phyloP scores from a whole-genome alignment of 2,797 vertebrate species.

The Balearica regulorum region DNA sequence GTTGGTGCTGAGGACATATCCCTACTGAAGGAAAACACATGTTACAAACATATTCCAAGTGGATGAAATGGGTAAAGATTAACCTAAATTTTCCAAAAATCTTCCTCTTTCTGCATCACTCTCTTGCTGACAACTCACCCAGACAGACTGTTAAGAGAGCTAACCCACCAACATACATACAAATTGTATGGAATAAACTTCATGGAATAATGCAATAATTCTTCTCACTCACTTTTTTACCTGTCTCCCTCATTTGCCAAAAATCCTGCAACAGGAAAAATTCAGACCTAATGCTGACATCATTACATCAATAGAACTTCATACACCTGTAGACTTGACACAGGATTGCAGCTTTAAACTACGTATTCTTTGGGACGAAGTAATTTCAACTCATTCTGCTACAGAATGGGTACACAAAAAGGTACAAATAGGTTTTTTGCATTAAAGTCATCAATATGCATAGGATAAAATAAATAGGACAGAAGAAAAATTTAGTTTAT shows the following conservation, averaged over 20 bases:
- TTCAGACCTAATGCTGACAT: background rate
- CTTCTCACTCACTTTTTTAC: background rate
- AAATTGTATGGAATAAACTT: background rate
- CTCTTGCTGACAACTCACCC: background rate
- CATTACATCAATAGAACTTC: background rate
- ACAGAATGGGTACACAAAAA: background rate
- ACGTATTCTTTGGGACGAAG: background rate
- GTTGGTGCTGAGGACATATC: conserved; percentile 99
- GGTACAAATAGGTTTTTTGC: background rate
- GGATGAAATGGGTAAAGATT: background rate
- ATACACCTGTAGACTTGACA: background rate
- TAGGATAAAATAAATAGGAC: background rate
- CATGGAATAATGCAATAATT: background rate
- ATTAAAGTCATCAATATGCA: background rate
- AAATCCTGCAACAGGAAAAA: background rate
- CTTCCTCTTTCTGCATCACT: background rate
- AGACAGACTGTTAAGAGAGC: background rate
- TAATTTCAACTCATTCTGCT: background rate
- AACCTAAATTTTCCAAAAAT: background rate
- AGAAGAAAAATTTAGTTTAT: background rate
- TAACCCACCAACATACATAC: background rate
- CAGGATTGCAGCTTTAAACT: background rate
- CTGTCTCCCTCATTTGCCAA: background rate
- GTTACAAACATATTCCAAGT: conserved; percentile 25
- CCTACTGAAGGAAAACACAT: conserved; percentile 80